Percentiles rank a stretch among this genome's conserved stretches.
Evolutionary conservation across 53 echinoderm and acorn worm genomes (phyloP).

Genomic region (Temnopleurus reevesii): DNA sequence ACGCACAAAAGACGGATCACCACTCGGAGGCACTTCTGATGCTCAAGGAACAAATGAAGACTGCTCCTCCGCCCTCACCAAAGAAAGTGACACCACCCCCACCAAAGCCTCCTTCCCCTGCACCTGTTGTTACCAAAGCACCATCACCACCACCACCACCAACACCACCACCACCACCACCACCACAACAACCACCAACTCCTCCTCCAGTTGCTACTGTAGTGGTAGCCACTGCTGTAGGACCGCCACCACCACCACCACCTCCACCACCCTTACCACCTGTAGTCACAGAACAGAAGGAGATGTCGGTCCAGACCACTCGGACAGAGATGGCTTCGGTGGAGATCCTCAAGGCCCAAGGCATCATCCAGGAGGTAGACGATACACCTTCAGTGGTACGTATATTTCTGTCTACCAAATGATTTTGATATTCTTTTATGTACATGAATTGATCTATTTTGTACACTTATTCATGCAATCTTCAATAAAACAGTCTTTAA

Average conservation of each 20-base stretch:
- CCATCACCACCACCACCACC: constrained; percentile 57
- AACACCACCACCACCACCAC: background rate
- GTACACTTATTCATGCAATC: too few relatives aligned
- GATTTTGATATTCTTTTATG: too few relatives aligned
- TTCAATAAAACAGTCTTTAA: too few relatives aligned
- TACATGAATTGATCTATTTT: too few relatives aligned
- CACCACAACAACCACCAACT: background rate
- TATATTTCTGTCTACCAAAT: background rate
- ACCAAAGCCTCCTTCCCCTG: constrained; percentile 52
- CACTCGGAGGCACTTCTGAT: constrained; percentile 64
- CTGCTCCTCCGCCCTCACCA: constrained; percentile 46
- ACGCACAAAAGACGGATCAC: constrained; percentile 49
- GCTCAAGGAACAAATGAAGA: constrained; percentile 31
- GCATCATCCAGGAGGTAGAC: constrained; percentile 31
- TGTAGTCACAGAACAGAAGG: constrained; percentile 8
- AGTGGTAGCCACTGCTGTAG: background rate
- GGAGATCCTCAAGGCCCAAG: constrained; percentile 58
- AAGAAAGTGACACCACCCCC: constrained; percentile 37
- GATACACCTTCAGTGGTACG: constrained; percentile 9
- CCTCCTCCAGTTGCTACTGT: background rate
- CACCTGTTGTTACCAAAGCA: background rate
- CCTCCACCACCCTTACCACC: constrained; percentile 48
- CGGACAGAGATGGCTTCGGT: constrained; percentile 43
- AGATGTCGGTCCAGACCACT: constrained; percentile 44
- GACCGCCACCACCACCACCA: constrained; percentile 51